Base-by-base conservation (phyloP, 2,888 invertebrate genomes). In the Odontocerum albicorne region DNA sequence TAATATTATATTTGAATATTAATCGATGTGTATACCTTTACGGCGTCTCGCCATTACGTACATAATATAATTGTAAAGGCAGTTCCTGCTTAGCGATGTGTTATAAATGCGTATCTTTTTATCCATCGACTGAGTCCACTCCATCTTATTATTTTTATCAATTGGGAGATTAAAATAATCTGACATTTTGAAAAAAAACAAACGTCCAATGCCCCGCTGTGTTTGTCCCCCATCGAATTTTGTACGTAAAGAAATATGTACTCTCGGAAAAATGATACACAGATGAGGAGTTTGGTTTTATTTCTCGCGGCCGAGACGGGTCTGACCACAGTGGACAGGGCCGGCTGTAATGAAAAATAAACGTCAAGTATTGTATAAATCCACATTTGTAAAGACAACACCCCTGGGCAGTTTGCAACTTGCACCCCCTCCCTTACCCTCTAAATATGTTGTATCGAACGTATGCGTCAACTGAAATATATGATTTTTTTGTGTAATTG, bases 121-220 rank as follows among this genome's bases (percentile, higher is more conserved):
- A 7, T 35, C 35, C 35, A 10, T 4, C 7, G 35, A 12, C 10
- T n/a, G 4, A 21, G 15, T 7, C 44, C 15, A 4, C 32, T 10
- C 12, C 20, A 33, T 45, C 45, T 33, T 19, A 39, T 49, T 39
- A 39, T 49, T 53, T 46, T 46, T 46, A 53, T 53, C 53, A 53
- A 53, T 53, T 45, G 53, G 53, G 13, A 46, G 50, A 55, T 50
- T 45, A 45, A 49, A 57, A 57, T 57, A 53, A 49, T 27, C 49
- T 42, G 56, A 55, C 55, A 22, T 49, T 55, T 46, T 44, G 19
- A 43, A 55, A 57, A 46, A 47, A 46, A 46, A 45, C 47, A 32
- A 19, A 38, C 19, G 21, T 12, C 33, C n/a, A 7, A 17, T 17
- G 10, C 12, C 51, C 51, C 36, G 51, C 51, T 39, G 51, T 12